Percentiles rank a stretch among this genome's conserved stretches.
phyloP scores from a whole-genome alignment of 2,797 vertebrate genomes.

The Hypotaenidia philippensis region DNA sequence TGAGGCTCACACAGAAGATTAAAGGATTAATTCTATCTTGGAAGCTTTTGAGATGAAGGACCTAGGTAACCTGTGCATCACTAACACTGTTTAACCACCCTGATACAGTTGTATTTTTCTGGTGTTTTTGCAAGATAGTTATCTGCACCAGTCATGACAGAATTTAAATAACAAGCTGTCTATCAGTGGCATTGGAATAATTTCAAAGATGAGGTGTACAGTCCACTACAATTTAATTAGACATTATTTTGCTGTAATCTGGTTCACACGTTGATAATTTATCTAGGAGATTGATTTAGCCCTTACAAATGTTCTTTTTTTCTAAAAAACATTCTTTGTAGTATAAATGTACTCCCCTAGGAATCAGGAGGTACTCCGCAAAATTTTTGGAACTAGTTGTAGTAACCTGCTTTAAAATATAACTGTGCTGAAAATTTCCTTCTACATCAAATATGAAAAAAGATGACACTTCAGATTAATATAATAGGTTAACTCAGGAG shows the following conservation, averaged over 20 bases:
- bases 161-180: constrained; percentile 25
- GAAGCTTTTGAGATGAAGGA: constrained; percentile 45
- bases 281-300: background rate
- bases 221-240: background rate
- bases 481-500: background rate
- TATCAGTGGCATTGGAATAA: background rate
- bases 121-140: background rate
- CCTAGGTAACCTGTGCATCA: constrained; percentile 8
- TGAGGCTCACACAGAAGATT: constrained; percentile 42
- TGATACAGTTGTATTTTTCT: constrained; percentile 8
- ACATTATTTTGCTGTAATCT: background rate
- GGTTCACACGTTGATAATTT: background rate
- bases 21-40: constrained; percentile 56
- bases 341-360: background rate
- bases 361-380: background rate
- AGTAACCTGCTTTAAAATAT: background rate
- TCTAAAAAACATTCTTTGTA: background rate
- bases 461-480: background rate
- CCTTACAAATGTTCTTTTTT: background rate
- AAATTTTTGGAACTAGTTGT: background rate
- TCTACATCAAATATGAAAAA: background rate
- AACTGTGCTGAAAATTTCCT: background rate
- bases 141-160: background rate
- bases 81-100: constrained; percentile 11
- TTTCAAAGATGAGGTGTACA: background rate